Conservation (phyloP, 2,797 vertebrate species). For the Emydoidea blandingii region DNA sequence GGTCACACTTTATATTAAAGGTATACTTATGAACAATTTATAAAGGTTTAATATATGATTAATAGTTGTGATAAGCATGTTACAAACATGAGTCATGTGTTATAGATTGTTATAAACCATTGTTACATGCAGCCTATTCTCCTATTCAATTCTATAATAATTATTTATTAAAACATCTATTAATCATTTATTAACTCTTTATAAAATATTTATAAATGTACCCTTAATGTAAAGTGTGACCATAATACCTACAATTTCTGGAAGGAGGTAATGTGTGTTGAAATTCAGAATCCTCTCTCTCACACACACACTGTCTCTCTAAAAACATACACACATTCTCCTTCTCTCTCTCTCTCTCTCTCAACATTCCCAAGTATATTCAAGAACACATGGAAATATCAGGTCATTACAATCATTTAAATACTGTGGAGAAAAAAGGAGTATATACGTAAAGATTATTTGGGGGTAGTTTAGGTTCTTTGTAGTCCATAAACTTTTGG, state of each 20-base stretch:
- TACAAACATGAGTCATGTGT: not conserved
- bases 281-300: not conserved
- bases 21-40: not conserved
- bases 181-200: not conserved
- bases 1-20: accelerated
- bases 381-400: not conserved
- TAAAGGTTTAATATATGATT: not conserved
- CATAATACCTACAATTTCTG: not conserved
- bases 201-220: not conserved
- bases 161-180: not conserved
- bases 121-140: not conserved
- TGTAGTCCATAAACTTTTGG: not conserved
- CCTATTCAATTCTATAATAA: not conserved
- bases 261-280: not conserved
- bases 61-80: not conserved
- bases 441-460: not conserved
- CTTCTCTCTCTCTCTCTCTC: not conserved
- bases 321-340: not conserved
- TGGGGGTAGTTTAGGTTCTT: conserved; percentile 8
- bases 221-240: not conserved
- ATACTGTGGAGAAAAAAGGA: not conserved
- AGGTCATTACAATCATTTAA: not conserved
- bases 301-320: not conserved
- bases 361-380: not conserved
- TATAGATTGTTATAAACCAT: not conserved